Evolutionary conservation across 2,888 invertebrate genomes (phyloP), one percentile per base, ranked within the genome.

Genomic region (Tubulanus polymorphus): DNA sequence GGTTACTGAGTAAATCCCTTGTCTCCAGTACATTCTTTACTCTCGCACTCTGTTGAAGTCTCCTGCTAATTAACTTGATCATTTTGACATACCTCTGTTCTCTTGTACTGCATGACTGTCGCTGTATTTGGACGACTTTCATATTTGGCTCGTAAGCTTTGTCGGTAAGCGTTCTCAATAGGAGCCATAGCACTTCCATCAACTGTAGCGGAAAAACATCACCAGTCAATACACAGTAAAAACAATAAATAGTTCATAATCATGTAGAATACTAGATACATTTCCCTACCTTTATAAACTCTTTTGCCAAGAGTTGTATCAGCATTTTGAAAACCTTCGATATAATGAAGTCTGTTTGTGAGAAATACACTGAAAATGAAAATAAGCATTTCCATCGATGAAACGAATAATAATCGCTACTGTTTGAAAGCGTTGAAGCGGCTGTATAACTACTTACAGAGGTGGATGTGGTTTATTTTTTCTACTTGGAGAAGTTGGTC

Each of bases 381-480:
- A 41, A 12, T 32, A 25, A 30, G 20, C 10, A 37, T 27, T 18
- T 32, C 18, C 3, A 50, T 41, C 32, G 5, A 41, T 8, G 41
- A 8, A 18, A 20, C 23, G 6, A 41, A 8, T 3, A 41, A 5
- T 23, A 41, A 41, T 23, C 18, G 5, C 20, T n/a, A 32, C 35
- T 12, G n/a, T 12, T 12, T 32, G 10, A 32, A 32, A 32, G n/a
- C 35, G n/a, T 32, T 32, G 10, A 32, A 10, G 10, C 35, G 35
- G 35, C 35, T n/a, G 10, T 47, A 51, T 5, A 10, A n/a, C 23
- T 29, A 68, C 74, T 67, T 60, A 74, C 74, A 63, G 59, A 49
- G 70, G 64, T 2, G 74, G 73, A 51, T 74, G 74, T 12, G 74
- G 74, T 55, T 71, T 73, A 56, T 74, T 71, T 49, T 62, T 62